Evolutionary conservation across 2,888 invertebrate species (phyloP).

Genomic region (Blastobasis adustella): DNA sequence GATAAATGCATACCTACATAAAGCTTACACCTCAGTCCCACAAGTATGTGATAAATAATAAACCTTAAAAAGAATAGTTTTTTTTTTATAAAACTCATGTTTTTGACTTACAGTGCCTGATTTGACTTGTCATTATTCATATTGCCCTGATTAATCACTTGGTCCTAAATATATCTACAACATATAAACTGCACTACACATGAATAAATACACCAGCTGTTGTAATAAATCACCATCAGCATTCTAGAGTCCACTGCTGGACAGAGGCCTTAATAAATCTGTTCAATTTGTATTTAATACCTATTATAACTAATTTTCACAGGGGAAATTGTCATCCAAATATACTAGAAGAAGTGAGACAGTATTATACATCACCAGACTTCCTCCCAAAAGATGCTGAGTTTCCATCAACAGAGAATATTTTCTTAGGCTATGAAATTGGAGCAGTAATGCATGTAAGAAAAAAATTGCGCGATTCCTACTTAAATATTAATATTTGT

Average conservation of each 20-base stretch:
- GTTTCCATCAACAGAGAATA: slow-evolving; percentile 90
- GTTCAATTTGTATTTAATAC: background rate
- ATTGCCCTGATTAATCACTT: too few species aligned
- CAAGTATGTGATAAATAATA: too few species aligned
- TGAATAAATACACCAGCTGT: background rate
- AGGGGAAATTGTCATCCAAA: slow-evolving; percentile 93
- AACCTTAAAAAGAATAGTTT: too few species aligned
- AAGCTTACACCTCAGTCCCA: too few species aligned
- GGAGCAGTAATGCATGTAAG: slow-evolving; percentile 94
- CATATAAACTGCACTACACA: too few species aligned
- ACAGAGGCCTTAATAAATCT: background rate
- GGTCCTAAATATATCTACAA: too few species aligned
- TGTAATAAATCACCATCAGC: slow-evolving; percentile 2
- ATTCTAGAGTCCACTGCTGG: background rate
- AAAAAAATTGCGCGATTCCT: slow-evolving; percentile 15
- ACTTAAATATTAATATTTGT: background rate
- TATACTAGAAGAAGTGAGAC: slow-evolving; percentile 81
- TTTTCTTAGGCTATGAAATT: slow-evolving; percentile 93
- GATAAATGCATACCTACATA: too few species aligned
- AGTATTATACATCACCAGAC: slow-evolving; percentile 86
- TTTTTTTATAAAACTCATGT: too few species aligned
- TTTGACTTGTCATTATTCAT: too few species aligned
- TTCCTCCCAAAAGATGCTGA: slow-evolving; percentile 94
- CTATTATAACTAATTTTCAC: slow-evolving; percentile 1
- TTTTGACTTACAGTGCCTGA: too few species aligned